A percentile compares a stretch with the other conserved stretches of the same genome.
Conservation (phyloP, 1,140 invertebrate species). For the Phymastichus coffea region DNA sequence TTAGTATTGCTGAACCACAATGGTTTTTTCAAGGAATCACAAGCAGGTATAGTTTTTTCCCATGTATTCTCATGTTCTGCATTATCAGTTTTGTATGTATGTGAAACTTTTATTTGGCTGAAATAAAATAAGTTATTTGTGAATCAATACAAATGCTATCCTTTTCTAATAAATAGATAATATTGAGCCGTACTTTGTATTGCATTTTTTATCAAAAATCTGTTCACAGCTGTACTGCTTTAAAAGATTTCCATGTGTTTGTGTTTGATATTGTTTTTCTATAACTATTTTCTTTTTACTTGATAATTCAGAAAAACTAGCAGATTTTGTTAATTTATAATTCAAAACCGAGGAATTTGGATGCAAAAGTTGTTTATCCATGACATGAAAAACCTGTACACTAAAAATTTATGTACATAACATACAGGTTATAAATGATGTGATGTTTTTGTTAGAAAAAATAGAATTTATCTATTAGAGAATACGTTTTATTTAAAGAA, state of each 20-base stretch:
- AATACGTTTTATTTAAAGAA: too few species aligned
- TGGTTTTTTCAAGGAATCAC: not conserved
- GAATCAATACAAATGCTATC: too few species aligned
- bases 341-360: slow-evolving; percentile 31
- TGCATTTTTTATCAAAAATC: slow-evolving; percentile 31
- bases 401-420: too few species aligned
- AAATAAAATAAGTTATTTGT: slow-evolving; percentile 2
- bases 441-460: too few species aligned
- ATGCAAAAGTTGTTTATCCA: slow-evolving; percentile 38
- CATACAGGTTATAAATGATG: too few species aligned
- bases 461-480: too few species aligned
- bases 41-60: not conserved
- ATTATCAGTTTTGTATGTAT: not conserved
- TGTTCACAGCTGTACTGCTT: slow-evolving; percentile 41
- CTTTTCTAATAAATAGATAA: too few species aligned
- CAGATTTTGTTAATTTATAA: slow-evolving; percentile 30
- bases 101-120: slow-evolving; percentile 26
- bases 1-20: not conserved
- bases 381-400: slow-evolving; percentile 32
- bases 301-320: slow-evolving; percentile 37
- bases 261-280: slow-evolving; percentile 22
- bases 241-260: slow-evolving; percentile 24
- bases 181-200: slow-evolving; percentile 31
- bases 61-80: not conserved
- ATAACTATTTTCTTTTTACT: slow-evolving; percentile 24